Base-by-base conservation (phyloP, 1,140 invertebrate species). In the Solen grandis region DNA sequence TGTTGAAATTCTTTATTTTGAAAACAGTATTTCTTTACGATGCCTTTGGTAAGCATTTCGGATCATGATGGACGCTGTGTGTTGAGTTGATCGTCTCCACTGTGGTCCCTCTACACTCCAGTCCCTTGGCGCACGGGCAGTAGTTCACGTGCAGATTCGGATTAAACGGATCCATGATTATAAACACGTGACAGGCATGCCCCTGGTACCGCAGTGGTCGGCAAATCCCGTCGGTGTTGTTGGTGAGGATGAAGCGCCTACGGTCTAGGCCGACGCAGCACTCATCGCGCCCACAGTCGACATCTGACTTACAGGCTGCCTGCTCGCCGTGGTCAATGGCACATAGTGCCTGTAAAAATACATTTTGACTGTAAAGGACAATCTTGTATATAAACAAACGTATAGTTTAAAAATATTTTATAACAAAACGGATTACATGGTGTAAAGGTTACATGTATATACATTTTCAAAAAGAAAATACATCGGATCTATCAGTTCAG, bases 151-250 rank as follows among this genome's bases (percentile, higher is more conserved):
- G 69, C 41, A 80, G 41, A 25, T 72, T 62, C 25, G 50, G 55
- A 36, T 80, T 70, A 8, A 5, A 29, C 19, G 77, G 66, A 31
- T 80, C 68, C 1, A 1, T 59, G n/a, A 27, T 62, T 5, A 62
- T 16, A 50, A 80, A 80, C 57, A 80, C 77, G 31, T 80, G 77
- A 55, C 77, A 72, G 0, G 77, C 54, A 25, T 60, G 38, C 2
- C 77, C 77, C 35, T 80, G 66, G 69, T 72, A 80, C 5, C 77
- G 66, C n/a, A 72, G 19, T 31, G 77, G 41, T 54, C 68, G 55
- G 31, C 77, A 80, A 29, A 65, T 80, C 1, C 77, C 77, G 19
- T 31, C 35, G 25, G 59, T 55, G n/a, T 41, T 35, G 25, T 65
- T 36, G 8, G 60, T 29, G 38, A 80, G 65, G 5, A 72, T 54